Conservation (phyloP, 1,140 invertebrate genomes). For the Oncopeltus fasciatus region DNA sequence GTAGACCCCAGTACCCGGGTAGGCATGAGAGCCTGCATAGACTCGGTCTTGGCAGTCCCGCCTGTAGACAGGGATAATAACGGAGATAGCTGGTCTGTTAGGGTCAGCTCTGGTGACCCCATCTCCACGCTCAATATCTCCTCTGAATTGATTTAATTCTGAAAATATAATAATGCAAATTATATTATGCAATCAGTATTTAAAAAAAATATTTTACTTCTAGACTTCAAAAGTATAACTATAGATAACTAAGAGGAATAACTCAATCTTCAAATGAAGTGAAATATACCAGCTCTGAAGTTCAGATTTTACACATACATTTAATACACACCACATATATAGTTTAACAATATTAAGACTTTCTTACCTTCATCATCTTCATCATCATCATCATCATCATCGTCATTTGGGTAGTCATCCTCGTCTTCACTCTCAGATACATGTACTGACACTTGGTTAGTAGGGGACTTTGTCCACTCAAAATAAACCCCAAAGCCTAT, state of each 20-base stretch:
- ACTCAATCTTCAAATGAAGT: too few species aligned
- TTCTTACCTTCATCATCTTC: constrained; percentile 17
- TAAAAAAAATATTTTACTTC: too few species aligned
- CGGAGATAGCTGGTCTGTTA: constrained; percentile 46
- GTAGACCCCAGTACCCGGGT: constrained; percentile 94
- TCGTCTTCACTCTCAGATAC: constrained; percentile 88
- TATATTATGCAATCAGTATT: too few species aligned
- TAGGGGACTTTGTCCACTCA: constrained; percentile 83
- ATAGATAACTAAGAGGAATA: too few species aligned
- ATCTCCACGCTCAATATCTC: constrained; percentile 17
- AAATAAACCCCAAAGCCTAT: constrained; percentile 98
- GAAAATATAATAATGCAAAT: too few species aligned
- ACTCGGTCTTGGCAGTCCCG: constrained; percentile 93
- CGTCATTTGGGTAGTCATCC: constrained; percentile 66
- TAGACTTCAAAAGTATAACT: too few species aligned
- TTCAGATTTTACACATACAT: too few species aligned
- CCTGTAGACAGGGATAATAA: constrained; percentile 83
- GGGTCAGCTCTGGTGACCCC: neutral
- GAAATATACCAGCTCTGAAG: too few species aligned
- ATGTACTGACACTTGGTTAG: constrained; percentile 71
- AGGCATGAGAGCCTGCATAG: constrained; percentile 90
- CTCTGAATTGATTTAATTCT: constrained; percentile 14
- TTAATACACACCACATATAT: too few species aligned
- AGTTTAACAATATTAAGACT: neutral
- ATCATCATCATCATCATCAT: constrained; percentile 36